Conservation (phyloP, 2,888 invertebrate genomes). For the Cantharis flavilabris region DNA sequence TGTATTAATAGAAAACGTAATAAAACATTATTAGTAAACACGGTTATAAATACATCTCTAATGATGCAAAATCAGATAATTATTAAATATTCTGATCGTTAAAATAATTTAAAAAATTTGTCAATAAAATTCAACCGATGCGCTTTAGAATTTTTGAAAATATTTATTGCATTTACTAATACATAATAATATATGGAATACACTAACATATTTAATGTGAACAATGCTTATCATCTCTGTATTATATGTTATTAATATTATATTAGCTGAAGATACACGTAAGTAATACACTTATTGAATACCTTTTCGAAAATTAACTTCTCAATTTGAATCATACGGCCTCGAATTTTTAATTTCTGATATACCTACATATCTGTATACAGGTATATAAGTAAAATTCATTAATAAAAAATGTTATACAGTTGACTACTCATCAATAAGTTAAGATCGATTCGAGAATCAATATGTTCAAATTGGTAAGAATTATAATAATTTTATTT, state of each 20-base stretch:
- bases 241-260: neutral
- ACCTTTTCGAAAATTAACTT: neutral
- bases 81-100: neutral
- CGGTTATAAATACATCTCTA: neutral
- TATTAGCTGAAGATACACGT: neutral
- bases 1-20: neutral
- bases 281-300: neutral
- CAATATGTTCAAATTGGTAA: conserved; percentile 11
- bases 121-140: neutral
- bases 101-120: neutral
- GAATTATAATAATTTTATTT: neutral
- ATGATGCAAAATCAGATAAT: neutral
- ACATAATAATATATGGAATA: no score
- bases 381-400: neutral
- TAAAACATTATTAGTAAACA: neutral
- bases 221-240: neutral
- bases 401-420: neutral
- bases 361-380: no score
- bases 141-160: no score
- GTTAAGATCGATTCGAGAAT: neutral
- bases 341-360: neutral
- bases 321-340: neutral
- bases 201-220: neutral
- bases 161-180: no score
- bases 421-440: neutral